Conservation (phyloP, 37 sponge, comb jelly and placozoan genomes). For the Agelas oroides region DNA sequence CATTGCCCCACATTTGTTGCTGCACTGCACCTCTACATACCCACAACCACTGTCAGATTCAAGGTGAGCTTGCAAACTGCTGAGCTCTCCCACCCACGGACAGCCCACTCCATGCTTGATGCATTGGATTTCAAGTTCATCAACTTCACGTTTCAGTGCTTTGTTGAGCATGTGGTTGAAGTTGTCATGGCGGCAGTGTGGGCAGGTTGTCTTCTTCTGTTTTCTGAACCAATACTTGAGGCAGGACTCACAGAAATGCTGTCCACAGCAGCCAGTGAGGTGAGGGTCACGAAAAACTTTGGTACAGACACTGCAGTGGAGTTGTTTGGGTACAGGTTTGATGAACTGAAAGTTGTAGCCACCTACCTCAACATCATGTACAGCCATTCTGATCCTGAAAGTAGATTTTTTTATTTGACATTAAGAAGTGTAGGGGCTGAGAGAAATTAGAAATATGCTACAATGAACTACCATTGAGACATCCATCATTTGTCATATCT, state of each 20-base stretch:
- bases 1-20: not conserved
- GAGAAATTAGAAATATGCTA: too few relatives aligned
- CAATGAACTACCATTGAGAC: too few relatives aligned
- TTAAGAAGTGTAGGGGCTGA: too few relatives aligned
- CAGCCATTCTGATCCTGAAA: too few relatives aligned
- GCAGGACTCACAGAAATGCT: conserved; percentile 20
- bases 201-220: conserved; percentile 8
- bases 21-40: not conserved
- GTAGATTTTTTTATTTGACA: too few relatives aligned
- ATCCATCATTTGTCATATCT: too few relatives aligned
- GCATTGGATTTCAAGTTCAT: not conserved
- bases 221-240: not conserved
- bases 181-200: conserved; percentile 5
- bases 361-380: not conserved
- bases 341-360: not conserved
- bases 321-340: not conserved
- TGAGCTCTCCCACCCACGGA: conserved; percentile 3
- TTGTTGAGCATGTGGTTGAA: not conserved
- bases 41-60: not conserved
- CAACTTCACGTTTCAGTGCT: not conserved
- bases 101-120: conserved; percentile 4
- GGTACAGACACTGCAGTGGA: conserved; percentile 6
- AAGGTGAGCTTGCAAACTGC: not conserved
- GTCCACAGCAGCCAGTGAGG: conserved; percentile 22
- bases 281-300: conserved; percentile 6